These are phyloP conservation scores for Phalacrocorax pelagicus DNA, from an alignment of 2,113 vertebrate genomes.

Conservation along the genomic window DNA sequence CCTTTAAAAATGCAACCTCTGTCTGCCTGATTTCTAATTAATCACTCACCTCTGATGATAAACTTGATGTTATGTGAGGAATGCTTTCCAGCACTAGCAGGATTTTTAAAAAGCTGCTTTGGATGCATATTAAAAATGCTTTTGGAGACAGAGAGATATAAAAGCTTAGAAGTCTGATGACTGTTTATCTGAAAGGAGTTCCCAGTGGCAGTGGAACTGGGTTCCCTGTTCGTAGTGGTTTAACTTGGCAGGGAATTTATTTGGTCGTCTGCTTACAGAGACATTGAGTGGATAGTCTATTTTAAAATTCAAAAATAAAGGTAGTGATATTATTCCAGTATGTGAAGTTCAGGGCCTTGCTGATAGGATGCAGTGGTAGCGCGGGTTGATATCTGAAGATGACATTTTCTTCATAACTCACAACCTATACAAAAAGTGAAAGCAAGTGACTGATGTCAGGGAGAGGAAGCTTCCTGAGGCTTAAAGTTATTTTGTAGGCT, in stretches of 20 bases:
- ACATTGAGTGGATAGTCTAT: background rate
- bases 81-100: background rate
- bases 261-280: background rate
- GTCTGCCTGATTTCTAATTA: background rate
- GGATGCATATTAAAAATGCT: slow-evolving; percentile 50
- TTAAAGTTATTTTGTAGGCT: background rate
- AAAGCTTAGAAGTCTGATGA: slow-evolving; percentile 48
- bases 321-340: background rate
- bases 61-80: background rate
- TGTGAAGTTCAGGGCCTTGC: background rate
- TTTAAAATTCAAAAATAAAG: background rate
- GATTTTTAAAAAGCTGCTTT: slow-evolving; percentile 29
- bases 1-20: background rate
- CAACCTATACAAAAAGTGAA: background rate
- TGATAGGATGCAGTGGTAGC: background rate
- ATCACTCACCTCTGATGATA: background rate
- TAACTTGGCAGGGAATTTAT: slow-evolving; percentile 26
- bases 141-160: slow-evolving; percentile 42
- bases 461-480: background rate
- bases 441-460: background rate
- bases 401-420: rapidly evolving
- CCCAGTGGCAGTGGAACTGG: background rate
- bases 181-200: slow-evolving; percentile 39
- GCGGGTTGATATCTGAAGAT: background rate
- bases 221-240: background rate